A percentile compares a stretch with the other conserved stretches of the same genome.
Conservation (phyloP, 2,113 vertebrate genomes). For the Zosterops borbonicus region DNA sequence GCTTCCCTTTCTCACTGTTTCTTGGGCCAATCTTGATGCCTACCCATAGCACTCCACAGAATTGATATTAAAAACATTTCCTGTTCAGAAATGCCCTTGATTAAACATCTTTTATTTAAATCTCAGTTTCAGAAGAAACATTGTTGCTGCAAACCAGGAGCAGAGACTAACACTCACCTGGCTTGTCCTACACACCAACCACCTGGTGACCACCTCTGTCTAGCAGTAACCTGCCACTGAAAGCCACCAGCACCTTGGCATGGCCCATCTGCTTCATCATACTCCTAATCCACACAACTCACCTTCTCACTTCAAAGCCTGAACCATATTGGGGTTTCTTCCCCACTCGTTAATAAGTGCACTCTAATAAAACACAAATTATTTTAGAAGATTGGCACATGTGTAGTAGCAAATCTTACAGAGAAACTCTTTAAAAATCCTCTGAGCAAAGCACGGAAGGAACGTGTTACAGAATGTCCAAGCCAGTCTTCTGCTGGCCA, state of each 20-base stretch:
- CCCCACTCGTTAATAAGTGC: not conserved
- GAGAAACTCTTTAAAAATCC: not conserved
- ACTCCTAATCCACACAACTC: not conserved
- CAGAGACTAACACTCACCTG: not conserved
- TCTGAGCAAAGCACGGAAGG: not conserved
- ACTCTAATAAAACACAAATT: not conserved
- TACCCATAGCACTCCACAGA: not conserved
- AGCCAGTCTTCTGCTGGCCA: not conserved
- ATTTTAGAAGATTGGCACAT: not conserved
- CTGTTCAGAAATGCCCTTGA: not conserved
- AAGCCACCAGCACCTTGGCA: not conserved
- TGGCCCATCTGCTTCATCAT: not conserved
- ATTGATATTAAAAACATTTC: not conserved
- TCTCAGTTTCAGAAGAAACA: not conserved
- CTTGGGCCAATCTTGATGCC: not conserved
- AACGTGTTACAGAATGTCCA: not conserved
- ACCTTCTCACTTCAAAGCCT: not conserved
- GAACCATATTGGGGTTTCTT: not conserved
- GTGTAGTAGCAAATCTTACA: not conserved
- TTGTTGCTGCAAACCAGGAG: not conserved
- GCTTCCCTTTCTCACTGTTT: not conserved
- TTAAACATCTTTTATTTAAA: accelerated
- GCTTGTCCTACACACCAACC: not conserved
- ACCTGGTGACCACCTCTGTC: not conserved
- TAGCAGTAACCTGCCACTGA: not conserved